A percentile compares a stretch with the other conserved stretches of the same genome.
These are phyloP conservation scores for Muscicapa comitata DNA, from an alignment of 2,797 vertebrate species.

Conservation along the genomic window DNA sequence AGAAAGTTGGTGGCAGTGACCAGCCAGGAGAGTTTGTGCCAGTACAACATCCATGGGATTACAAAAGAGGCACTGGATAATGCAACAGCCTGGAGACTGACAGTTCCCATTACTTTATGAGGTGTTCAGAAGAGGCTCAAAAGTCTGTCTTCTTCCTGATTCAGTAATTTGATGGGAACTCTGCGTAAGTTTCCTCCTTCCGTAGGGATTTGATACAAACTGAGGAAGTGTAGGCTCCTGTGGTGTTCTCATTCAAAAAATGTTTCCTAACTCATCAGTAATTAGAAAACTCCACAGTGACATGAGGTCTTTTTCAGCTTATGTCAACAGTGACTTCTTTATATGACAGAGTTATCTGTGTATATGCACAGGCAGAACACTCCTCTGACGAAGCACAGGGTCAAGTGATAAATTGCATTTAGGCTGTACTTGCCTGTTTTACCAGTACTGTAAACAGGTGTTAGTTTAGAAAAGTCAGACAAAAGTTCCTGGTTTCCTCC, in stretches of 20 bases:
- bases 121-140: background rate
- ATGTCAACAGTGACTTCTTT: background rate
- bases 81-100: background rate
- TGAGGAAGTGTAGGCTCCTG: background rate
- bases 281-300: background rate
- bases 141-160: background rate
- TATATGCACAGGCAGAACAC: background rate
- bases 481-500: background rate
- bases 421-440: background rate
- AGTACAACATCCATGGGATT: background rate
- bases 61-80: background rate
- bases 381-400: background rate
- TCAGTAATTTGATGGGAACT: background rate
- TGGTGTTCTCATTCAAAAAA: background rate
- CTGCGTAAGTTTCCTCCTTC: background rate
- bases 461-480: background rate
- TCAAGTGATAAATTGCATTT: background rate
- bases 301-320: background rate
- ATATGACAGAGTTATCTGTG: background rate
- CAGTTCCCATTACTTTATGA: background rate
- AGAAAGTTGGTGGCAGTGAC: background rate
- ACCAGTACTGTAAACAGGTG: background rate
- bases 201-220: background rate
- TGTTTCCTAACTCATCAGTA: background rate
- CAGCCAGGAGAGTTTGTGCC: background rate